These are phyloP conservation scores for Ceratina australensis DNA, from an alignment of 1,140 invertebrate species.

Conservation along the genomic window DNA sequence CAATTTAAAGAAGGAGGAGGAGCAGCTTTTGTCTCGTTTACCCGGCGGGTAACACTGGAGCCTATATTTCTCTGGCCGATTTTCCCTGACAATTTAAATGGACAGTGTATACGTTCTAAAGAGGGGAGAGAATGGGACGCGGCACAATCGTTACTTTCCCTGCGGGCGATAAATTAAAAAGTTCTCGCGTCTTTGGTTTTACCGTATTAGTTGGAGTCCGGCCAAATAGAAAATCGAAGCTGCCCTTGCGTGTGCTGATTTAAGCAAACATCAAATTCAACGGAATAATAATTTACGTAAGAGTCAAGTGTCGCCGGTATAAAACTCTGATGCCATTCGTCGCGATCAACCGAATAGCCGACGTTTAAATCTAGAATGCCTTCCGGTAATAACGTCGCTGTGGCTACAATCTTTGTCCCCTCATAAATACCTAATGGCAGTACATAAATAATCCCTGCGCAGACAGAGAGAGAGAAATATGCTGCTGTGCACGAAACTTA, in stretches of 20 bases:
- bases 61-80: slow-evolving; percentile 31
- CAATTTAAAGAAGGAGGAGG: slow-evolving; percentile 14
- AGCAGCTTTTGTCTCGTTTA: slow-evolving; percentile 30
- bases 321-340: too few relatives aligned
- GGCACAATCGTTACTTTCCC: slow-evolving; percentile 43
- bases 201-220: slow-evolving; percentile 44
- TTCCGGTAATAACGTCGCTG: not conserved
- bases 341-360: not conserved
- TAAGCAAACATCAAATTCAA: slow-evolving; percentile 19
- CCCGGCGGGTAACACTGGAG: too few relatives aligned
- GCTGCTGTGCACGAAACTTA: too few relatives aligned
- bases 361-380: not conserved
- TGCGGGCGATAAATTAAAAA: slow-evolving; percentile 41
- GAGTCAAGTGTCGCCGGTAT: not conserved
- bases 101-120: not conserved
- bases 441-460: too few relatives aligned
- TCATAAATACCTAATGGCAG: not conserved
- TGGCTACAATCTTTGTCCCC: not conserved
- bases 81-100: slow-evolving; percentile 31
- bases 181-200: slow-evolving; percentile 35
- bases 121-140: slow-evolving; percentile 23
- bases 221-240: slow-evolving; percentile 51
- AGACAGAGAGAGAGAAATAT: too few relatives aligned
- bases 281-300: slow-evolving; percentile 35
- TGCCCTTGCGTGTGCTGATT: slow-evolving; percentile 31